These are phyloP conservation scores for Hydropsyche betteni DNA, from an alignment of 2,888 invertebrate species.

Conservation along the genomic window DNA sequence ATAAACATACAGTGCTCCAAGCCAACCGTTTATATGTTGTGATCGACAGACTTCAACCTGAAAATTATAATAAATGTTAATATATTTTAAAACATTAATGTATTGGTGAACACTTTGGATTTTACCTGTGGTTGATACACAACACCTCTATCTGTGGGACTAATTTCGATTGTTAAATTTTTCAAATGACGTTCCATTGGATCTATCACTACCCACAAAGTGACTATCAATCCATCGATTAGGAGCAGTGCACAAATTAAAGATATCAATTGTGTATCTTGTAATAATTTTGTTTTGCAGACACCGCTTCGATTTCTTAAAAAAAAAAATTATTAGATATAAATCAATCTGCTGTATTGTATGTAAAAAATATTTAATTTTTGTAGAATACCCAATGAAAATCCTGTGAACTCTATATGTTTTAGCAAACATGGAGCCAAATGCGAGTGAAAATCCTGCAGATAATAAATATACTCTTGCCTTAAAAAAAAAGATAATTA, in stretches of 20 bases:
- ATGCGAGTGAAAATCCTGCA: conserved; percentile 90
- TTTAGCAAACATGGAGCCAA: conserved; percentile 95
- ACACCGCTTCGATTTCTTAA: conserved; percentile 78
- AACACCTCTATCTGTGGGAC: conserved; percentile 78
- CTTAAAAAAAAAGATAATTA: conserved; percentile 63
- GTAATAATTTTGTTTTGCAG: conserved; percentile 88
- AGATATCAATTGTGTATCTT: conserved; percentile 88
- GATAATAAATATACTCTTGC: conserved; percentile 87
- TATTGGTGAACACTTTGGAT: neutral
- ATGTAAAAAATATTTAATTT: neutral
- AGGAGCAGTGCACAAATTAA: conserved; percentile 83
- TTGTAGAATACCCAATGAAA: conserved; percentile 71
- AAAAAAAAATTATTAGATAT: neutral
- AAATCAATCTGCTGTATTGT: too few relatives aligned
- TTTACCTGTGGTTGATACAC: conserved; percentile 86
- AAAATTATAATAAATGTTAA: conserved; percentile 53
- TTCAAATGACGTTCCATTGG: conserved; percentile 87
- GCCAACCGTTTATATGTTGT: conserved; percentile 87
- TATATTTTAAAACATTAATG: neutral
- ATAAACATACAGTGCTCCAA: conserved; percentile 89
- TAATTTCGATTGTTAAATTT: conserved; percentile 84
- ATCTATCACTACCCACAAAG: conserved; percentile 85
- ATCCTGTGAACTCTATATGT: conserved; percentile 92
- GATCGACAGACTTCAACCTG: conserved; percentile 91
- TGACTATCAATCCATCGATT: conserved; percentile 84